Conservation (phyloP, 2,797 vertebrate genomes). For the Neoniphon sammara region DNA sequence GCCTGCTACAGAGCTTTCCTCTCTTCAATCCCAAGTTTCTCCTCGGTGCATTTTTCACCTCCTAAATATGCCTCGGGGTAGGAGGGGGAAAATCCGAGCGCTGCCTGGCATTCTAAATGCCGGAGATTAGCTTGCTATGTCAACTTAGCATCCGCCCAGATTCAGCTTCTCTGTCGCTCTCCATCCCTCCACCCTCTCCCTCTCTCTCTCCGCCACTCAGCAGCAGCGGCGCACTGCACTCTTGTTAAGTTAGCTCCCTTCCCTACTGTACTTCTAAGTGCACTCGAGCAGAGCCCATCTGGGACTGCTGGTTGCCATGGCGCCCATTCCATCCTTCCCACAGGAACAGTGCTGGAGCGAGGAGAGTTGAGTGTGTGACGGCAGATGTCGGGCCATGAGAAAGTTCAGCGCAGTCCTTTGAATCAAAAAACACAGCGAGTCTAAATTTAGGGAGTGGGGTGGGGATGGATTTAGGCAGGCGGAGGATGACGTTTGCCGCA, state of each 20-base stretch:
- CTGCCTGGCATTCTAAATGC: slow-evolving; percentile 65
- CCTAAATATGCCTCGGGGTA: slow-evolving; percentile 53
- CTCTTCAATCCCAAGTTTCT: slow-evolving; percentile 51
- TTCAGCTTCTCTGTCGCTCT: slow-evolving; percentile 53
- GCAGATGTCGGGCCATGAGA: slow-evolving; percentile 78
- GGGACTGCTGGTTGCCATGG: slow-evolving; percentile 78
- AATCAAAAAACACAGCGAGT: slow-evolving; percentile 55
- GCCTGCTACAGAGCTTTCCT: slow-evolving; percentile 53
- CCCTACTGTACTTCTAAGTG: slow-evolving; percentile 71
- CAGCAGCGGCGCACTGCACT: slow-evolving; percentile 42
- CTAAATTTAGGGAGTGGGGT: slow-evolving; percentile 70
- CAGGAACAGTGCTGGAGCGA: slow-evolving; percentile 52
- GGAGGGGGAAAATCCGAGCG: slow-evolving; percentile 44
- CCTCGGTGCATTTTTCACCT: slow-evolving; percentile 57
- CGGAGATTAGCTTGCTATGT: slow-evolving; percentile 71
- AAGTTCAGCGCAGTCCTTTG: slow-evolving; percentile 71
- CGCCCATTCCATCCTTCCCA: slow-evolving; percentile 70
- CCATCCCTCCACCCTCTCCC: slow-evolving; percentile 40
- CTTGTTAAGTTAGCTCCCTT: slow-evolving; percentile 56
- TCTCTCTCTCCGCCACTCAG: slow-evolving; percentile 39
- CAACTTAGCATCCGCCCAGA: slow-evolving; percentile 69
- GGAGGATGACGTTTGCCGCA: slow-evolving; percentile 49
- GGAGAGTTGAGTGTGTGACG: slow-evolving; percentile 54
- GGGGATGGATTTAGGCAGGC: slow-evolving; percentile 47
- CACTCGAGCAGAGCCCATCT: slow-evolving; percentile 66